Percentiles rank a stretch among this genome's conserved stretches.
These are phyloP conservation scores for Venustaconcha ellipsiformis DNA, from an alignment of 1,140 invertebrate genomes.

Conservation along the genomic window DNA sequence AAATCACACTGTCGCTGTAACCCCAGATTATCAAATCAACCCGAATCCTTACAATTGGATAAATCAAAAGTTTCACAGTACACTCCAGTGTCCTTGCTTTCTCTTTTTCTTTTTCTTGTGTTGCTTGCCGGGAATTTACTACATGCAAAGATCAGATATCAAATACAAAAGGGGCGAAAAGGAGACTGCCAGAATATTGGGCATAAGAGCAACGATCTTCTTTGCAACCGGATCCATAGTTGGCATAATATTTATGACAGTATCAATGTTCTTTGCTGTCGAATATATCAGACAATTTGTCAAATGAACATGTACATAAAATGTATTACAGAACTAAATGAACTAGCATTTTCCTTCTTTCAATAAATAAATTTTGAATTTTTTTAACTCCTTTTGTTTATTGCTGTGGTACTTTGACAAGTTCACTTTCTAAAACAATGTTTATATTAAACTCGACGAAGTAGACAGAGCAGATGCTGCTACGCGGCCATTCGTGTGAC, in stretches of 20 bases:
- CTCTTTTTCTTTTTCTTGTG: slow-evolving; percentile 50
- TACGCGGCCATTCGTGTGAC: no score
- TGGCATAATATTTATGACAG: slow-evolving; percentile 23
- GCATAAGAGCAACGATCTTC: slow-evolving; percentile 22
- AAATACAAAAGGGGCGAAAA: slow-evolving; percentile 35
- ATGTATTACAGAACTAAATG: no score
- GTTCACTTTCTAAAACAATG: no score
- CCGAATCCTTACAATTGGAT: slow-evolving; percentile 42
- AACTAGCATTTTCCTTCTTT: no score
- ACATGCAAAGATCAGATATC: slow-evolving; percentile 35
- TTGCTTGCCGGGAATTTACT: slow-evolving; percentile 42
- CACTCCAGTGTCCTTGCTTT: slow-evolving; percentile 41
- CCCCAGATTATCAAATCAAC: slow-evolving; percentile 17
- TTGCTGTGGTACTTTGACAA: no score
- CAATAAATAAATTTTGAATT: no score
- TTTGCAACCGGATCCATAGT: slow-evolving; percentile 31
- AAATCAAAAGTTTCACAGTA: slow-evolving; percentile 44
- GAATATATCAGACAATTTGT: slow-evolving; percentile 31
- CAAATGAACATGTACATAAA: not conserved
- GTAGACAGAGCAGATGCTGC: no score
- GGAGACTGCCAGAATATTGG: slow-evolving; percentile 27
- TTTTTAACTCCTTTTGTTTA: no score
- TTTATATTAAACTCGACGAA: no score
- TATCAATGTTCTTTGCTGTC: slow-evolving; percentile 17
- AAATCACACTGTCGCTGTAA: not conserved